A percentile compares a stretch with the other conserved stretches of the same genome.
These are phyloP conservation scores for Trichogramma dendrolimi DNA, from an alignment of 2,888 invertebrate species.

Conservation along the genomic window DNA sequence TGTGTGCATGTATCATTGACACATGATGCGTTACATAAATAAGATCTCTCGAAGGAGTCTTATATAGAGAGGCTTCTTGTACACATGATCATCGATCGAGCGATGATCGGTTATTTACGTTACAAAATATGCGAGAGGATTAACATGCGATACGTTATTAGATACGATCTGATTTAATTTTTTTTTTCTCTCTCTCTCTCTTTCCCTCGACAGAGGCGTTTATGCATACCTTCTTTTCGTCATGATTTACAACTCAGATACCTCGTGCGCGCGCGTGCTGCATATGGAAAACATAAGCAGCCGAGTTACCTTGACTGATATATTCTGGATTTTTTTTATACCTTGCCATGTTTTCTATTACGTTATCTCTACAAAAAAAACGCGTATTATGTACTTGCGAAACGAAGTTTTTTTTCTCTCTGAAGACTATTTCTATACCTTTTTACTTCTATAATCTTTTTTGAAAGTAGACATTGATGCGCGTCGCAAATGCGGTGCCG, in stretches of 20 bases:
- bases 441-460: not conserved
- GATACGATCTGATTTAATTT: slow-evolving; percentile 3
- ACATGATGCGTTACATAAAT: slow-evolving; percentile 6
- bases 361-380: slow-evolving; percentile 34
- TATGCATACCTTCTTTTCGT: no score
- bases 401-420: not conserved
- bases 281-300: not conserved
- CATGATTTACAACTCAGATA: slow-evolving; percentile 5
- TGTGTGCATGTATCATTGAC: slow-evolving; percentile 19
- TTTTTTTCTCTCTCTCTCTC: not conserved
- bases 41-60: no score
- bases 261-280: not conserved
- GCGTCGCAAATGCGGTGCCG: no score
- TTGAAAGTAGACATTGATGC: no score
- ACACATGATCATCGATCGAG: no score
- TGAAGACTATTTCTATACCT: slow-evolving; percentile 1
- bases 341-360: slow-evolving; percentile 8
- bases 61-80: not conserved
- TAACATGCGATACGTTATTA: no score
- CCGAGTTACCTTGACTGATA: slow-evolving; percentile 26
- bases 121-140: no score
- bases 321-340: slow-evolving; percentile 16
- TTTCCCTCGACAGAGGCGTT: no score
- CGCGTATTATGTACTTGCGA: slow-evolving; percentile 34
- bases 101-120: no score